Evolutionary conservation across 2,888 invertebrate genomes (phyloP).

Genomic region (Stenotaenia linearis): DNA sequence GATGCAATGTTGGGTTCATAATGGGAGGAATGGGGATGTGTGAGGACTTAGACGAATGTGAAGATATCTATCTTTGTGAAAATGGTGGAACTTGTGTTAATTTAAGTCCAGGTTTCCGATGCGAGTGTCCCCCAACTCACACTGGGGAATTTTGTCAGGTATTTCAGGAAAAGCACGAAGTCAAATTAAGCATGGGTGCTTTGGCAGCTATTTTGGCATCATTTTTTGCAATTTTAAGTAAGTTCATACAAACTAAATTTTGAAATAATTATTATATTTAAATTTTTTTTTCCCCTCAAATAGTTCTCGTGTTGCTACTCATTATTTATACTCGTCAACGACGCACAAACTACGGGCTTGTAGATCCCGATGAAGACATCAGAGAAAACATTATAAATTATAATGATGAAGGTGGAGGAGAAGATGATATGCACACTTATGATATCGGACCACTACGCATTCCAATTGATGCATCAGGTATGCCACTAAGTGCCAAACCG

Average conservation of each 20-base stretch:
- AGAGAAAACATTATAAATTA: constrained; percentile 96
- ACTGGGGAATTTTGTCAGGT: constrained; percentile 40
- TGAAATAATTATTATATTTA: background rate
- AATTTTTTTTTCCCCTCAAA: constrained; percentile 44
- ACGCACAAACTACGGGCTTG: constrained; percentile 72
- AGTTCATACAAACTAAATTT: constrained; percentile 49
- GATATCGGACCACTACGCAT: constrained; percentile 71
- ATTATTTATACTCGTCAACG: constrained; percentile 76
- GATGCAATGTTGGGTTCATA: constrained; percentile 34
- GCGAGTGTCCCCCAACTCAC: constrained; percentile 38
- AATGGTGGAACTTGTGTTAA: constrained; percentile 38
- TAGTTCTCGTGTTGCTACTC: constrained; percentile 64
- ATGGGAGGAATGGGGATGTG: constrained; percentile 36
- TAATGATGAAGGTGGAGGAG: constrained; percentile 97
- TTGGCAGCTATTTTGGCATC: constrained; percentile 85
- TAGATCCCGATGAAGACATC: constrained; percentile 86
- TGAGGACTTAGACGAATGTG: constrained; percentile 40
- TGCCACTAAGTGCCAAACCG: constrained; percentile 37
- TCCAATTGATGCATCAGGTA: constrained; percentile 41
- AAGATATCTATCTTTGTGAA: constrained; percentile 35
- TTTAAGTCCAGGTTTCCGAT: constrained; percentile 36
- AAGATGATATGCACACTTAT: constrained; percentile 86
- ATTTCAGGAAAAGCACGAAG: constrained; percentile 39
- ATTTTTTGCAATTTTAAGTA: constrained; percentile 72
- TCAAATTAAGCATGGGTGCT: constrained; percentile 49